Evolutionary conservation across 2,888 invertebrate genomes (phyloP), one percentile per base, ranked within the genome.

Genomic region (Caenorhabditis drosophilae): DNA sequence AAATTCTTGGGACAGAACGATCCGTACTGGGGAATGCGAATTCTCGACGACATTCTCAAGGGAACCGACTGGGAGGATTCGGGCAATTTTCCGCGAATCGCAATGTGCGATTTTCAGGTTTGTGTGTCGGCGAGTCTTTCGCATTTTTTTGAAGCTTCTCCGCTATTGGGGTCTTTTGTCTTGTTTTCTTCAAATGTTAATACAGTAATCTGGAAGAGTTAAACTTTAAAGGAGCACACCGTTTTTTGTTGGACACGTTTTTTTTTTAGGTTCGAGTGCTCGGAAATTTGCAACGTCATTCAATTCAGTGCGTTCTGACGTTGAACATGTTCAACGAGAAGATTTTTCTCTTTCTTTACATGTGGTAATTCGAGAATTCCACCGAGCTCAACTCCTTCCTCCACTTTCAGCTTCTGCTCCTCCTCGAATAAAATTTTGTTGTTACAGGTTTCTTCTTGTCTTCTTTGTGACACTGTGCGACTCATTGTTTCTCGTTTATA

Each of bases 281-380:
- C 25, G 75, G 75, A 12, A 67, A 73, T 25, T 36, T 73, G 11
- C 75, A 75, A 44, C 44, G 75, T 12, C 70, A 76, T 52, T 76
- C 75, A 20, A 70, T 76, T 40, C 75, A 76, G 64, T 76, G 75
- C 41, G 73, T 76, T 25, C 67, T 75, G 16, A 55, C 69, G 0
- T 49, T 78, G 25, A 78, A 78, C 50, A 79, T 80, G 80, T 80
- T 80, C 75, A 80, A 80, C 51, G 80, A 80, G 60, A 80, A 80
- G 41, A 78, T 80, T 35, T 80, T 80, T 50, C 58, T 80, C 6
- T 80, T 80, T 45, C 68, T 80, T 22, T 80, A 80, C 47, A 64
- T 77, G 60, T 80, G 77, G 78, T 68, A 23, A 27, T 15, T 55
- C 15, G 20, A 18, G n/a, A 36, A 20, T 20, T n/a, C n/a, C n/a